A percentile compares a stretch with the other conserved stretches of the same genome.
These are phyloP conservation scores for Caenorhabditis panamensis DNA, from an alignment of 2,888 invertebrate genomes.

Conservation along the genomic window DNA sequence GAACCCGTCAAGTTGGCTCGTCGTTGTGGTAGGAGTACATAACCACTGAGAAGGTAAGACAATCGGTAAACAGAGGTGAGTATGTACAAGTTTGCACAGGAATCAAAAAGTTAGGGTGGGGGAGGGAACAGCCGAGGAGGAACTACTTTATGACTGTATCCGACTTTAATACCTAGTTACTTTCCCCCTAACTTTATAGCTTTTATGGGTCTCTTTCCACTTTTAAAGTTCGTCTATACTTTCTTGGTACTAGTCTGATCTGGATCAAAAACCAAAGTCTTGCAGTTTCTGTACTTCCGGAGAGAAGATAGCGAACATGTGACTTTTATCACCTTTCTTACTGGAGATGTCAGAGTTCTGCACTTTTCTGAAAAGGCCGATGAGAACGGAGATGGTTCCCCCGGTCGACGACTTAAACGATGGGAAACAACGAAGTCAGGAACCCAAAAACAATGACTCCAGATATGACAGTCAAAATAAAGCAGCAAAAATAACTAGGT, in stretches of 20 bases:
- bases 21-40: background rate
- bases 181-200: background rate
- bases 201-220: constrained; percentile 1
- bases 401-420: no score
- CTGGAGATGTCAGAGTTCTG: no score
- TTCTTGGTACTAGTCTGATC: background rate
- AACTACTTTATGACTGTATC: constrained; percentile 2
- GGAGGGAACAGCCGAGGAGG: background rate
- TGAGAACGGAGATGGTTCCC: no score
- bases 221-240: constrained; percentile 3
- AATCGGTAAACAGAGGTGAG: background rate
- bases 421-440: no score
- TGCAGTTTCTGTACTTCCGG: background rate
- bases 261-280: background rate
- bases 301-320: no score
- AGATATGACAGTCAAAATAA: no score
- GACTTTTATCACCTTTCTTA: no score
- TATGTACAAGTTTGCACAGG: constrained; percentile 9
- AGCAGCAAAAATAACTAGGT: no score
- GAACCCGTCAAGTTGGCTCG: background rate
- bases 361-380: no score
- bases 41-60: background rate
- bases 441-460: no score
- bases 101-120: constrained; percentile 11
- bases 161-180: background rate